Base-by-base conservation (phyloP, 2,113 vertebrate species). In the Empidonax alnorum region DNA sequence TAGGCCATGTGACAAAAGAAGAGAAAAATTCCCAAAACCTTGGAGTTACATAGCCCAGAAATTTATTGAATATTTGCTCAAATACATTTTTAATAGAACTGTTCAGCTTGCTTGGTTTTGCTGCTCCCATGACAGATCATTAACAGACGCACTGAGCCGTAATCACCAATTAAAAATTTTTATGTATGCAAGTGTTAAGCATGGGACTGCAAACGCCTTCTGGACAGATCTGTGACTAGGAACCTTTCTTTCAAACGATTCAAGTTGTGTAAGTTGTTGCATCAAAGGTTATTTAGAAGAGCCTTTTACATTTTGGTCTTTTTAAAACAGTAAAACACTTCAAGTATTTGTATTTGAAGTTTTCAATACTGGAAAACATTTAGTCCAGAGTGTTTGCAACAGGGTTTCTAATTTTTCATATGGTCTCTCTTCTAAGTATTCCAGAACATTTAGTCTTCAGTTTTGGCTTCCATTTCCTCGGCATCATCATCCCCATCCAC, bases 391-490 rank as follows among this genome's bases (percentile, higher is more conserved):
- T 88, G 84, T 93, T 91, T 89, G 68, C 85, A 95, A 93, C 50
- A 76, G 76, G 63, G 50, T 81, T 66, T 84, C 21, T 85, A 94
- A 94, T 73, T 95, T 94, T 96, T 93, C 76, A 67, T 66, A 33
- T 31, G 67, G 58, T 84, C 76, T 85, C 37, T 91, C 71, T 63
- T 96, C 76, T 82, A 92, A 81, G 78, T 79, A 85, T 94, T 59
- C 86, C 82, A 94, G 75, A 89, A 90, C 56, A 56, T 84, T 96
- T 98, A 99, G 96, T 99, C 99, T 97, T 99, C 99, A 6, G 98
- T 96, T 98, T 99, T 99, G 95, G 99, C 99, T 98, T 99, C 99
- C 99, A 99, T 99, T 97, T 99, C 99, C 91, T 99, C 99, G 0
- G 98, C 98, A 85, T 99, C 99, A 27, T 99, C 99, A 46, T 99